phyloP scores from a whole-genome alignment of 2,797 vertebrate genomes.

The Hydrophis major region DNA sequence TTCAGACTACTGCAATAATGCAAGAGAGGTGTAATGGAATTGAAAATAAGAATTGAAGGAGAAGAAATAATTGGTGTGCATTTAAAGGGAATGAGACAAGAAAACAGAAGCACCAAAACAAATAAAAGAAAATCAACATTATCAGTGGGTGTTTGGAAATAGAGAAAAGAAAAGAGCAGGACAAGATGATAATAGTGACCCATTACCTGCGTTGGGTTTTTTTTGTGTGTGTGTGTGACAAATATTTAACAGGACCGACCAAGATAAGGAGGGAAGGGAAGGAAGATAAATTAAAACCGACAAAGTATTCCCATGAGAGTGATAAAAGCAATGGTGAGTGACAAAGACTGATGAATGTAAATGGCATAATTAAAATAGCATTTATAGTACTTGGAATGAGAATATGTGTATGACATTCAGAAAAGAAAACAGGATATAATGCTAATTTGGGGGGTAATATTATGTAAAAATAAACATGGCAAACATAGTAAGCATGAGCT shows the following conservation, averaged over 20 bases:
- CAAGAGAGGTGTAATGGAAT: not conserved
- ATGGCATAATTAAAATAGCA: constrained; percentile 45
- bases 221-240: not conserved
- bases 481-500: not conserved
- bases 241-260: constrained; percentile 24
- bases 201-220: not conserved
- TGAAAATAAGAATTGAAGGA: not conserved
- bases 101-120: constrained; percentile 2
- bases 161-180: not conserved
- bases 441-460: not conserved
- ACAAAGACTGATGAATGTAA: constrained; percentile 41
- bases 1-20: not conserved
- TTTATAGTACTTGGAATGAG: constrained; percentile 4
- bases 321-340: constrained; percentile 37
- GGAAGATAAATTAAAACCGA: constrained; percentile 40
- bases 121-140: not conserved
- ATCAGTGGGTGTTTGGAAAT: constrained; percentile 14
- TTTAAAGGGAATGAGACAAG: constrained; percentile 13
- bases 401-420: constrained; percentile 13
- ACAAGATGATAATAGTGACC: not conserved
- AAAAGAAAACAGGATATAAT: constrained; percentile 8
- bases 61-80: not conserved
- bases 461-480: not conserved
- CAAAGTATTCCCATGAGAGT: constrained; percentile 32
- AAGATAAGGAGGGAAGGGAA: not conserved